These are phyloP conservation scores for Ondatra zibethicus DNA, from an alignment of 2,113 vertebrate species.

Conservation along the genomic window DNA sequence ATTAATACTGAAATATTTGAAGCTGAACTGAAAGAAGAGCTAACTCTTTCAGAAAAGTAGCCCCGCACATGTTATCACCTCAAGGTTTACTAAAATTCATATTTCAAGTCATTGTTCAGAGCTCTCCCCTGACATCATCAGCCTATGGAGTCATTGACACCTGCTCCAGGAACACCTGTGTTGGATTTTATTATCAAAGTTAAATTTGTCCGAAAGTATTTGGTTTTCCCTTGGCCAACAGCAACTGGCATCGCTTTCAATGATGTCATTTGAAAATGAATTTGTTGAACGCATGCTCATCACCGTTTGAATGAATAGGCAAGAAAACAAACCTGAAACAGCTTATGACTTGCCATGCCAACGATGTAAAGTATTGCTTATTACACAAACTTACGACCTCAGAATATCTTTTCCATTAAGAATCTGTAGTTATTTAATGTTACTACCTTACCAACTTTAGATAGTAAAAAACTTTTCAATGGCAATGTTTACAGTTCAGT, in stretches of 20 bases:
- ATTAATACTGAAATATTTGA: neutral
- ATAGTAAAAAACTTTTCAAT: neutral
- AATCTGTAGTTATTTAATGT: neutral
- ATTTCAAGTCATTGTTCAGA: constrained; percentile 17
- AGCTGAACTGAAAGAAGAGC: neutral
- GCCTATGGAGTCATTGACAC: neutral
- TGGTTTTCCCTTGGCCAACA: neutral
- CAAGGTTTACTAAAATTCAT: neutral
- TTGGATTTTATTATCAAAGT: constrained; percentile 6
- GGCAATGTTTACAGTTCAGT: neutral
- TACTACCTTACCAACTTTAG: neutral
- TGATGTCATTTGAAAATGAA: neutral
- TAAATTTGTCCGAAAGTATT: neutral
- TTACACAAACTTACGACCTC: neutral
- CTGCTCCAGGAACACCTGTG: neutral
- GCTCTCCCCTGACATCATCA: neutral
- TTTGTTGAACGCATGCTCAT: neutral
- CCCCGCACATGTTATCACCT: neutral
- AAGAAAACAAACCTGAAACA: neutral
- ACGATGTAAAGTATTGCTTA: neutral
- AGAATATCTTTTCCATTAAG: neutral
- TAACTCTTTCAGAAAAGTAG: neutral
- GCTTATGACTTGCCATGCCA: neutral
- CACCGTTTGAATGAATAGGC: neutral
- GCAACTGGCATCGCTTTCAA: neutral